These are phyloP conservation scores for Brachypteracias leptosomus DNA, from an alignment of 2,113 vertebrate species.

Conservation along the genomic window DNA sequence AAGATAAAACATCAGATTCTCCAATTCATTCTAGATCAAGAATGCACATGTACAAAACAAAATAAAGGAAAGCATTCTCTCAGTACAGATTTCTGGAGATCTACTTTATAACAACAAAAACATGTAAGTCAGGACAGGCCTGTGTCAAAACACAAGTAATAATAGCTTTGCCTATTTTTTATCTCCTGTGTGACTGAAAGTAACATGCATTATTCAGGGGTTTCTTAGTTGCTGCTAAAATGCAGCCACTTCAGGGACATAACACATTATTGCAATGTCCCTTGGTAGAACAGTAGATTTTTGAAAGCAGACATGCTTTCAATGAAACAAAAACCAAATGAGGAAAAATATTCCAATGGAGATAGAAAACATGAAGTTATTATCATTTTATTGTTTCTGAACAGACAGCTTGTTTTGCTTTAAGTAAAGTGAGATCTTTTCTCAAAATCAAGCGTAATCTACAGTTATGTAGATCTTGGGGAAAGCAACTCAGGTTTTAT, in stretches of 20 bases:
- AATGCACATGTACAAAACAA: neutral
- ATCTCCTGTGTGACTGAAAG: neutral
- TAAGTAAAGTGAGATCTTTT: neutral
- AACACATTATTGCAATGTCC: neutral
- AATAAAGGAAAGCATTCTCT: neutral
- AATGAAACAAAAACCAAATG: neutral
- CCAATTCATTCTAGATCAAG: conserved; percentile 1
- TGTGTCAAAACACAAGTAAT: neutral
- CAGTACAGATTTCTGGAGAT: neutral
- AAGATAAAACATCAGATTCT: neutral
- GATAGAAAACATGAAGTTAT: neutral
- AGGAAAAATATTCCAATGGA: neutral
- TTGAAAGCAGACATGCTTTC: neutral
- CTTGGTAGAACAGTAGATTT: neutral
- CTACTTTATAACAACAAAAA: neutral
- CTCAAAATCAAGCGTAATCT: neutral
- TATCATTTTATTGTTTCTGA: neutral
- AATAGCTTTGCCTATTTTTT: neutral
- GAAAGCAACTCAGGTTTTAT: neutral
- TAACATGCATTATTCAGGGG: neutral
- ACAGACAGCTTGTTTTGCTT: neutral
- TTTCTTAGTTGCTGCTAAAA: neutral
- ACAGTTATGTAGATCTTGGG: neutral
- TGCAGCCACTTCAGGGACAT: neutral
- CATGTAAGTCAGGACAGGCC: neutral